Evolutionary conservation across 2,888 invertebrate species (phyloP).

Genomic region (Halictus quadricinctus): DNA sequence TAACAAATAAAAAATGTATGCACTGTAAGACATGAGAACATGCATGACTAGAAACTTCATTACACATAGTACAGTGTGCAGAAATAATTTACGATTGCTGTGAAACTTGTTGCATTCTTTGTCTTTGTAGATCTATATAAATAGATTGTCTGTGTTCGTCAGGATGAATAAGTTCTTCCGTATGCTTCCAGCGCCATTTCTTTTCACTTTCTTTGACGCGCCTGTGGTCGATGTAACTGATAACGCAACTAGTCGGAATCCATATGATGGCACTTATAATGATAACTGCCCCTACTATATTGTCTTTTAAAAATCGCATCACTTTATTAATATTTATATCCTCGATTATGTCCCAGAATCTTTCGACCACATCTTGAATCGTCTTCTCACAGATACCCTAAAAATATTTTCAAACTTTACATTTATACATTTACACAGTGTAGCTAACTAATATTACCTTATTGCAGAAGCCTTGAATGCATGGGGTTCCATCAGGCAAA

Average conservation of each 20-base stretch:
- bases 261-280: constrained; percentile 95
- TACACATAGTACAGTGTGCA: not conserved
- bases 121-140: constrained; percentile 64
- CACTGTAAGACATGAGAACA: constrained; percentile 14
- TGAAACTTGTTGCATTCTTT: constrained; percentile 58
- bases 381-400: constrained; percentile 97
- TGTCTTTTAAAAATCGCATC: constrained; percentile 93
- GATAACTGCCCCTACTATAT: constrained; percentile 96
- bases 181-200: constrained; percentile 88
- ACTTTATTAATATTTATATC: constrained; percentile 97
- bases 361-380: constrained; percentile 96
- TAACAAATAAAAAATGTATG: constrained; percentile 19
- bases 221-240: constrained; percentile 92
- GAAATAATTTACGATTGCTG: constrained; percentile 57
- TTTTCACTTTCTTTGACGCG: constrained; percentile 89
- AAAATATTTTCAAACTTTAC: constrained; percentile 19
- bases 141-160: constrained; percentile 89
- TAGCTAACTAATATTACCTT: constrained; percentile 85
- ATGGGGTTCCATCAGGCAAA: constrained; percentile 96
- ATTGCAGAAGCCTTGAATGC: constrained; percentile 98
- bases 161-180: constrained; percentile 88
- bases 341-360: constrained; percentile 99
- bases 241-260: constrained; percentile 96
- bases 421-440: not conserved
- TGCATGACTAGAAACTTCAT: constrained; percentile 55